phyloP scores from a whole-genome alignment of 2,797 vertebrate genomes.

The Onychomys torridus region DNA sequence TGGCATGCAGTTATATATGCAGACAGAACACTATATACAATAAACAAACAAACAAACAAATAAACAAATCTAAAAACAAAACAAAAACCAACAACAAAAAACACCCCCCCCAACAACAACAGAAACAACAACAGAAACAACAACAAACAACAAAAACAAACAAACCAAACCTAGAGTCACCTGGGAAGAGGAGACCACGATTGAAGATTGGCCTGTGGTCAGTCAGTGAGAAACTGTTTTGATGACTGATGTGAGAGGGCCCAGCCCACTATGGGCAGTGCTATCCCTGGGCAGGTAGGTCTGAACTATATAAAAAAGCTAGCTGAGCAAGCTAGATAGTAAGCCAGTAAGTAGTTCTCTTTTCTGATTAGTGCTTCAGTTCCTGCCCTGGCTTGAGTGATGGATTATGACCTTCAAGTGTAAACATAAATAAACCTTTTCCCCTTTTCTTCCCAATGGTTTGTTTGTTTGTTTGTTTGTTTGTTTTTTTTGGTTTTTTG shows the following conservation, averaged over 20 bases:
- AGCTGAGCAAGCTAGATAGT: neutral
- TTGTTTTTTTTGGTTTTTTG: too few relatives aligned
- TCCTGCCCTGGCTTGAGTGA: neutral
- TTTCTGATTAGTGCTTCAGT: neutral
- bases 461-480: too few relatives aligned
- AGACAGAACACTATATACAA: neutral
- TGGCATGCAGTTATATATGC: neutral
- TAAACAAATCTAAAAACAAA: neutral
- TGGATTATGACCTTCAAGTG: neutral
- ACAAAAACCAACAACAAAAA: neutral
- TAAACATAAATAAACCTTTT: neutral
- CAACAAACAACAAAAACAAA: neutral
- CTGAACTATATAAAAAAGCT: neutral
- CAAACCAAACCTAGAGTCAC: neutral
- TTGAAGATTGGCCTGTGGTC: neutral
- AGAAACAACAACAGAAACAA: neutral
- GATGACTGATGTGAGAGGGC: neutral
- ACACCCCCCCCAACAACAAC: neutral
- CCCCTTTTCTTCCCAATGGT: neutral
- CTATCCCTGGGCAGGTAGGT: neutral
- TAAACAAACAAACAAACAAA: neutral
- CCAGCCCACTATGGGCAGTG: neutral
- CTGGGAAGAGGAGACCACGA: neutral
- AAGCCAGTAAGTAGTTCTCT: neutral
- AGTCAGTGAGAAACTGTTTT: neutral